Conservation (phyloP, 2,797 vertebrate species). For the Lagorchestes hirsutus region DNA sequence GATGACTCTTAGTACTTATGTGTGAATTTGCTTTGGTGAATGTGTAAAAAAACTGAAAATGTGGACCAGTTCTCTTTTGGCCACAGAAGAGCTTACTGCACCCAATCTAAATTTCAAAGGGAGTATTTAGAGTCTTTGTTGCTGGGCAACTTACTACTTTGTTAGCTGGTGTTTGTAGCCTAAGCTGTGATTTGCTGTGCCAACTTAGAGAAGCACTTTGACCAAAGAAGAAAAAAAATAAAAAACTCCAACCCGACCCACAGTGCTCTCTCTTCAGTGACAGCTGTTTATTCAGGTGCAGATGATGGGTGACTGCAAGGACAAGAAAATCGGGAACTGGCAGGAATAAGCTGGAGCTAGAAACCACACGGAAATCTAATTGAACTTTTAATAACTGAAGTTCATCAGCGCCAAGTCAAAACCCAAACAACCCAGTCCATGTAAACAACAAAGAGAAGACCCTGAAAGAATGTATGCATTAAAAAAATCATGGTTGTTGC, state of each 20-base stretch:
- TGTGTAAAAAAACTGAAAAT: background rate
- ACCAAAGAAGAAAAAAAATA: slow-evolving; percentile 20
- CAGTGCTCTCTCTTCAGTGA: slow-evolving; percentile 40
- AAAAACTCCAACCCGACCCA: background rate
- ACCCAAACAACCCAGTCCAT: background rate
- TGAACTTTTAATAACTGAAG: slow-evolving; percentile 41
- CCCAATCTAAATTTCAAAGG: background rate
- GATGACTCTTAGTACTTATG: background rate
- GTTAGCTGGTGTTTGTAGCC: slow-evolving; percentile 17
- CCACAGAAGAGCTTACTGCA: background rate
- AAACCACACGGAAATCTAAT: slow-evolving; percentile 23
- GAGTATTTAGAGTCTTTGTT: slow-evolving; percentile 25
- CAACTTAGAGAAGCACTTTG: slow-evolving; percentile 53
- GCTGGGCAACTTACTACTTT: slow-evolving; percentile 57
- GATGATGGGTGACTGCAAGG: background rate
- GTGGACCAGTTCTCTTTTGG: background rate
- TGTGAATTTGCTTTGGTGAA: background rate
- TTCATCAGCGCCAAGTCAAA: background rate
- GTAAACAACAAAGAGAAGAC: background rate
- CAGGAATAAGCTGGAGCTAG: background rate
- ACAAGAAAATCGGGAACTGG: background rate
- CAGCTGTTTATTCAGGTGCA: slow-evolving; percentile 67
- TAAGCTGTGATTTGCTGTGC: slow-evolving; percentile 54
- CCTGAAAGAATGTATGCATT: background rate
- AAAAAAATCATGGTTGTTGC: background rate